A percentile compares a stretch with the other conserved stretches of the same genome.
Conservation (phyloP, 2,888 invertebrate genomes). For the Eupeodes luniger region DNA sequence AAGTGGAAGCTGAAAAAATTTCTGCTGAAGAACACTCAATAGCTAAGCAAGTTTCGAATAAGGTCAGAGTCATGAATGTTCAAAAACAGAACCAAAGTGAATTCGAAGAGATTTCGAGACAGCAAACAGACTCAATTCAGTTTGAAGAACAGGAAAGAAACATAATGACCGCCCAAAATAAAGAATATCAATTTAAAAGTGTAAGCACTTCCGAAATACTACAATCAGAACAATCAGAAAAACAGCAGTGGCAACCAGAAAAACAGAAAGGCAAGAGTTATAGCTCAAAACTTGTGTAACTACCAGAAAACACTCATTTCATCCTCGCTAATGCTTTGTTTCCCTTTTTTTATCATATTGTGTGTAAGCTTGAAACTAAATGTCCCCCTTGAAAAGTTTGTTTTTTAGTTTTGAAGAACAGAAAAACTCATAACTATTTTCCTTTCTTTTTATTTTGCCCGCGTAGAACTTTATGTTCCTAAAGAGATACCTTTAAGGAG, state of each 20-base stretch:
- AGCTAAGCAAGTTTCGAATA: slow-evolving; percentile 45
- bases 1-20: slow-evolving; percentile 81
- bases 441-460: too few species aligned
- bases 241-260: slow-evolving; percentile 14
- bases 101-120: slow-evolving; percentile 2
- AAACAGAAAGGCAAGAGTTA: slow-evolving; percentile 53
- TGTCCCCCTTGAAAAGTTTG: background rate
- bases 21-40: slow-evolving; percentile 31
- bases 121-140: background rate
- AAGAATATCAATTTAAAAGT: slow-evolving; percentile 28
- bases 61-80: background rate
- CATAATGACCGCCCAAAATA: background rate
- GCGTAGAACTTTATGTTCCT: slow-evolving; percentile 77
- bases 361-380: background rate
- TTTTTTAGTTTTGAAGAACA: background rate
- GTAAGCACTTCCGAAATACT: slow-evolving; percentile 17
- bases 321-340: slow-evolving; percentile 55
- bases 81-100: slow-evolving; percentile 30
- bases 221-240: background rate
- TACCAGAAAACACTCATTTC: slow-evolving; percentile 33
- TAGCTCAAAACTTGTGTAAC: slow-evolving; percentile 28
- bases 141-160: slow-evolving; percentile 6
- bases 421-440: background rate
- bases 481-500: slow-evolving; percentile 83
- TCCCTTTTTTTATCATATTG: slow-evolving; percentile 24